Conservation (phyloP, 2,113 vertebrate species). For the Progne subis region DNA sequence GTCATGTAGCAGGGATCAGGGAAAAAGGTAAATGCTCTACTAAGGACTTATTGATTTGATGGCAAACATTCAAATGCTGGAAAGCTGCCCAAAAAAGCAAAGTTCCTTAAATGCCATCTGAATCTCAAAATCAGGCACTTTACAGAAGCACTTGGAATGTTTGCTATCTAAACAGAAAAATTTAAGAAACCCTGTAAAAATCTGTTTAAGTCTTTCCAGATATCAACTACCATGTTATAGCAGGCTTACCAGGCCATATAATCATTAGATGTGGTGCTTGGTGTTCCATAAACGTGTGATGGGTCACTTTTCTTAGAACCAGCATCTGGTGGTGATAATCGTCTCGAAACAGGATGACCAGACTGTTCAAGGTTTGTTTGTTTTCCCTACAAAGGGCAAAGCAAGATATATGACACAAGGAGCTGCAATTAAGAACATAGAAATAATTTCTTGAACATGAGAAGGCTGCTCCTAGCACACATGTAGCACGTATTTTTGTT, state of each 20-base stretch:
- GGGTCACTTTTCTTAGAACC: slow-evolving; percentile 44
- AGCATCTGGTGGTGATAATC: slow-evolving; percentile 66
- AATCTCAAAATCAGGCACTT: not conserved
- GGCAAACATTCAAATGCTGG: not conserved
- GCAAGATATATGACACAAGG: not conserved
- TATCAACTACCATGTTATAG: fast-evolving
- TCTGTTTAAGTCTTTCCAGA: not conserved
- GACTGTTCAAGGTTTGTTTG: slow-evolving; percentile 67
- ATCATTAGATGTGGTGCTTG: slow-evolving; percentile 68
- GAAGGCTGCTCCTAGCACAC: not conserved
- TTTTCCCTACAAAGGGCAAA: slow-evolving; percentile 70
- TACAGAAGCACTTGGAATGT: not conserved
- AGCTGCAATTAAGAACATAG: not conserved
- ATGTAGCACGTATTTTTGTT: not conserved
- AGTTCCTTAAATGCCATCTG: not conserved
- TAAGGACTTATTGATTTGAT: not conserved
- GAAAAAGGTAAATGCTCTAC: not conserved
- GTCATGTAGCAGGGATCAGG: not conserved
- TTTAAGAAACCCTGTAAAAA: not conserved
- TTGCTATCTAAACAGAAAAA: not conserved
- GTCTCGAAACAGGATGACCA: slow-evolving; percentile 62
- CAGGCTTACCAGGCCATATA: slow-evolving; percentile 82
- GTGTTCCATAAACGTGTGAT: slow-evolving; percentile 77
- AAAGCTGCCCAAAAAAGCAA: not conserved
- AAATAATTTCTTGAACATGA: not conserved